Evolutionary conservation across 2,888 invertebrate species (phyloP), one percentile per base, ranked within the genome.

Genomic region (Chelonus formosanus): DNA sequence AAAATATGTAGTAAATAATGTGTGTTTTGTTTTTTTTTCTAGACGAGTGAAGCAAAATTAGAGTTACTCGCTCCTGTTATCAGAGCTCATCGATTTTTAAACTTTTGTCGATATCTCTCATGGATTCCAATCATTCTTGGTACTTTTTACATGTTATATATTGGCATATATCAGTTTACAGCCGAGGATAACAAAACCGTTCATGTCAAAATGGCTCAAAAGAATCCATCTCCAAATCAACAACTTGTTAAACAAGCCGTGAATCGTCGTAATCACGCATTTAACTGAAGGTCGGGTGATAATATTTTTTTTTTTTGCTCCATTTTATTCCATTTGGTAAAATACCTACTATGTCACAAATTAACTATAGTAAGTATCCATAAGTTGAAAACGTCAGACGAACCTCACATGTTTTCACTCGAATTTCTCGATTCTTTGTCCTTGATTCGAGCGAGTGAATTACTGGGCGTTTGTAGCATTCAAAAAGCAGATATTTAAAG

Each of bases 101-200:
- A 65, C 40, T 58, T 77, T 4, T 2, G 65, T 0, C 4, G n/a
- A 8, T 76, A 70, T 44, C 1, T 76, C 2, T 57, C 65, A 3
- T 60, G 48, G 48, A 4, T 73, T 34, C 72, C 74, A 5, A 20
- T 73, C 4, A 50, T 71, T 34, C 20, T 74, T n/a, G 77, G 77
- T 6, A 67, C 71, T 10, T 73, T 71, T 36, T 45, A n/a, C 44
- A 57, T 7, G 56, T 67, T 50, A 20, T 20, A 20, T 20, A 20
- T 20, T 20, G 20, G 20, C 20, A 20, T 20, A 20, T 20, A 20
- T 20, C 20, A 20, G 20, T 20, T 20, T 20, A 20, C 20, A 20
- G 31, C 36, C 40, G n/a, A 5, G 31, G 36, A 50, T 47, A 5
- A 55, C 8, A 57, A 40, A 36, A 45, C 47, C 40, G 35, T n/a